Evolutionary conservation across 2,113 vertebrate genomes (phyloP).

Genomic region (Oreamnos americanus): DNA sequence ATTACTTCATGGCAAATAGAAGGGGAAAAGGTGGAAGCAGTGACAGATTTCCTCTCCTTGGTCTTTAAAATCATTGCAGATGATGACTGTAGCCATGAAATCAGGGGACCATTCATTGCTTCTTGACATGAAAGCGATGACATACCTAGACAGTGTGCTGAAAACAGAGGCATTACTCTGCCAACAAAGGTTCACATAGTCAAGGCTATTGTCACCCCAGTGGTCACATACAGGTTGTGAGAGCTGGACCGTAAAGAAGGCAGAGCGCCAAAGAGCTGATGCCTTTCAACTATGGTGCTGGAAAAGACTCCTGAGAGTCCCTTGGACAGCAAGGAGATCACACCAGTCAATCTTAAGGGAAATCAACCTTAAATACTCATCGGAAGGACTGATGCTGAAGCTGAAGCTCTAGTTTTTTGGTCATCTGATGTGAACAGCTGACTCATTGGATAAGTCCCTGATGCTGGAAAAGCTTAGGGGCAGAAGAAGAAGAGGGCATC

Average conservation of each 20-base stretch:
- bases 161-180: background rate
- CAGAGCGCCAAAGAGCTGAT: background rate
- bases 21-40: background rate
- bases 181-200: background rate
- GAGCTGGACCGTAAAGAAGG: background rate
- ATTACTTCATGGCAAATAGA: background rate
- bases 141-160: background rate
- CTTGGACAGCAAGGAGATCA: background rate
- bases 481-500: background rate
- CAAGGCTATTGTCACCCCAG: background rate
- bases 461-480: background rate
- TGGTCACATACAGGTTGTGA: background rate
- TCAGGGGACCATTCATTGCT: background rate
- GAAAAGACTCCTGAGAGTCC: background rate
- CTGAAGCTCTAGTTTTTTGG: background rate
- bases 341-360: background rate
- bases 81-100: background rate
- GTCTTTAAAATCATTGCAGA: background rate
- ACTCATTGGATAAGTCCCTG: background rate
- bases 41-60: background rate
- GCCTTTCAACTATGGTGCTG: background rate
- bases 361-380: background rate
- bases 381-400: background rate
- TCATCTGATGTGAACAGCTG: background rate
- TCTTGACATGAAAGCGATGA: background rate